These are phyloP conservation scores for Euura saliciscinereae DNA, from an alignment of 1,140 invertebrate genomes.

Conservation along the genomic window DNA sequence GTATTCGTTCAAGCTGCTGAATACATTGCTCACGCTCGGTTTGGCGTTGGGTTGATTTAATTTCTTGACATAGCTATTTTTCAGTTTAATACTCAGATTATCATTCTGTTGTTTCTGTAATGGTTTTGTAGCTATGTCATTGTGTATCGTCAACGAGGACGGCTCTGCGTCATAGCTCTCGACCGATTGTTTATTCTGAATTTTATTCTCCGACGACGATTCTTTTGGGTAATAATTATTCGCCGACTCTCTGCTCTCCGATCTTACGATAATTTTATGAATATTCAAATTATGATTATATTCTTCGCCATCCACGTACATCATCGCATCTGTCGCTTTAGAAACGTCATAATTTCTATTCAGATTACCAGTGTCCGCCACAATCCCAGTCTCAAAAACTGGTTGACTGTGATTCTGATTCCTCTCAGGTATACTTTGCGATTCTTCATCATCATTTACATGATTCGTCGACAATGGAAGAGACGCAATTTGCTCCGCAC, in stretches of 20 bases:
- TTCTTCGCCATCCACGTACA: background rate
- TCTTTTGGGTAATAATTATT: slow-evolving; percentile 44
- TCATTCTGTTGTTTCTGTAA: slow-evolving; percentile 47
- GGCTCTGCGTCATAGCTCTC: slow-evolving; percentile 33
- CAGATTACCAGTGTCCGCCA: background rate
- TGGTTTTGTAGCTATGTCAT: slow-evolving; percentile 46
- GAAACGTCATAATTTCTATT: background rate
- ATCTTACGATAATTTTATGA: background rate
- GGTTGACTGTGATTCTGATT: background rate
- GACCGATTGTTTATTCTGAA: slow-evolving; percentile 36
- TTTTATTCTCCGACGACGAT: slow-evolving; percentile 28
- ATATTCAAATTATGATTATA: background rate
- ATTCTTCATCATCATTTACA: background rate
- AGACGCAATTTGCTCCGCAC: slow-evolving; percentile 50
- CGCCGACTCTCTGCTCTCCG: slow-evolving; percentile 30
- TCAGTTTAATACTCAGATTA: slow-evolving; percentile 29
- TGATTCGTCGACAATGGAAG: slow-evolving; percentile 16
- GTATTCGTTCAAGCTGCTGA: slow-evolving; percentile 69
- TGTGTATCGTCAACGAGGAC: slow-evolving; percentile 36
- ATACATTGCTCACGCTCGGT: slow-evolving; percentile 66
- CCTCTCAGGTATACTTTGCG: background rate
- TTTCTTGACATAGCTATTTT: slow-evolving; percentile 53
- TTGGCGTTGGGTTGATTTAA: slow-evolving; percentile 54
- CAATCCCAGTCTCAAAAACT: slow-evolving; percentile 1
- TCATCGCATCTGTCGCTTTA: background rate